Conservation (phyloP, 2,888 invertebrate species). For the Drosophila imparisetae region DNA sequence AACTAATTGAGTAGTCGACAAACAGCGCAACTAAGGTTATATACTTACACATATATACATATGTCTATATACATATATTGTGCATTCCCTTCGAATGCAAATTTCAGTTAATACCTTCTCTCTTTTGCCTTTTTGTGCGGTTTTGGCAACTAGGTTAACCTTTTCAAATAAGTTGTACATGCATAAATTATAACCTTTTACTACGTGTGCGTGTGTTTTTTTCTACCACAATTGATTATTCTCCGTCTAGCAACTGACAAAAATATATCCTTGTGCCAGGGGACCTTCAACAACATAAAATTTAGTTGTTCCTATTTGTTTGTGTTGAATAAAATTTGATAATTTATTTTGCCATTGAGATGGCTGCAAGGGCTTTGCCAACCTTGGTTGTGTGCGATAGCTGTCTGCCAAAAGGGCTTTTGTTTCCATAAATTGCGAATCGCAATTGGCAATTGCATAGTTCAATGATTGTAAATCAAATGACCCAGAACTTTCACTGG, state of each 20-base stretch:
- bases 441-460: slow-evolving; percentile 27
- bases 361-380: slow-evolving; percentile 1
- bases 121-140: slow-evolving; percentile 19
- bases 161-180: slow-evolving; percentile 40
- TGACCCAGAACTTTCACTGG: slow-evolving; percentile 14
- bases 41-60: too few species aligned
- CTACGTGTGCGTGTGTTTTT: slow-evolving; percentile 16
- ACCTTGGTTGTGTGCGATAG: slow-evolving; percentile 1
- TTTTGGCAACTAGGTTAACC: slow-evolving; percentile 39
- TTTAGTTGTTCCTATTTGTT: slow-evolving; percentile 11
- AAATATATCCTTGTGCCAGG: slow-evolving; percentile 12
- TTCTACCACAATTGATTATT: slow-evolving; percentile 37
- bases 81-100: background rate
- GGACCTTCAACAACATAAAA: slow-evolving; percentile 24
- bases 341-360: slow-evolving; percentile 31
- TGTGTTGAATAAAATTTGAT: slow-evolving; percentile 18
- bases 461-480: slow-evolving; percentile 37
- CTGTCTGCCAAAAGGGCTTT: slow-evolving; percentile 18
- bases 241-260: slow-evolving; percentile 2
- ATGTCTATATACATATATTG: background rate
- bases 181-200: slow-evolving; percentile 46
- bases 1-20: background rate
- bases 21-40: background rate
- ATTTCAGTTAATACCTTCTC: background rate
- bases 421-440: slow-evolving; percentile 23